Evolutionary conservation across 2,113 vertebrate genomes (phyloP).

Genomic region (Apodemus speciosus): DNA sequence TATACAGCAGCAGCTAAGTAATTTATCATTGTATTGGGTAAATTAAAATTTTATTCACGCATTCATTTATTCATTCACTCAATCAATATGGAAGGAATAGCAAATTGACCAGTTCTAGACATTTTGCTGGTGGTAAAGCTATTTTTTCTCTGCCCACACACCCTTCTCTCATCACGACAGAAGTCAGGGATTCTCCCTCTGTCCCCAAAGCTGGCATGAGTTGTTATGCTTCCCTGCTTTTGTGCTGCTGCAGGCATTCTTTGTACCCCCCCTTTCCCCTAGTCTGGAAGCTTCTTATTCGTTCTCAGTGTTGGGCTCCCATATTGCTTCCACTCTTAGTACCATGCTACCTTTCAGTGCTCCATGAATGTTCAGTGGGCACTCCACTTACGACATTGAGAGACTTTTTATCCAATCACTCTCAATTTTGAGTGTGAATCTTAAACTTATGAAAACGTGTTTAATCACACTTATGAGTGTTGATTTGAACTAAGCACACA

Average conservation of each 20-base stretch:
- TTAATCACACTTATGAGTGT: neutral
- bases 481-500: conserved; percentile 24
- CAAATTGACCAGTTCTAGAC: neutral
- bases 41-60: neutral
- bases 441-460: neutral
- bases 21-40: conserved; percentile 1
- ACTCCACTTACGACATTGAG: neutral
- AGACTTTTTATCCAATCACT: neutral
- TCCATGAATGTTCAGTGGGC: neutral
- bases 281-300: neutral
- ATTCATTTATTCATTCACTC: neutral
- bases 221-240: neutral
- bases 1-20: conserved; percentile 11
- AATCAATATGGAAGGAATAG: neutral
- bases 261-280: neutral
- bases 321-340: neutral
- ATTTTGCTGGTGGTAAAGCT: neutral
- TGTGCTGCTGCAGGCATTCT: neutral
- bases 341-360: neutral
- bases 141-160: neutral
- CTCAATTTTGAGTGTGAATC: conserved; percentile 5
- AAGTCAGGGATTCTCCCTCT: neutral
- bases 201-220: neutral
- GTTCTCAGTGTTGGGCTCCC: neutral
- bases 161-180: neutral